Evolutionary conservation across 2,888 invertebrate species (phyloP).

Genomic region (Drosophila planitibia): DNA sequence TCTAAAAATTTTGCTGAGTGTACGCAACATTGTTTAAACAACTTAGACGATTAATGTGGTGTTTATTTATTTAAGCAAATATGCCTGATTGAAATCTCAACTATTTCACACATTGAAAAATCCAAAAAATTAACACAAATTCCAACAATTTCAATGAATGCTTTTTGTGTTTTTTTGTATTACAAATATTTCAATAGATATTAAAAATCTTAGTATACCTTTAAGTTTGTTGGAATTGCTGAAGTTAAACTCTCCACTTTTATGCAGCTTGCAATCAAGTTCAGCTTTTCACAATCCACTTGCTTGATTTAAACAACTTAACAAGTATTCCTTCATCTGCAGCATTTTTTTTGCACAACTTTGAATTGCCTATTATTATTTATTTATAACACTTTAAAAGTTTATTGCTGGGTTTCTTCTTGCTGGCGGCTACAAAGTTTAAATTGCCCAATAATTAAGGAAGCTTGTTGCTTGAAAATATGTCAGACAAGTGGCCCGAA

Average conservation of each 20-base stretch:
- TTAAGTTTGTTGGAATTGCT: neutral
- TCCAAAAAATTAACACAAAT: constrained; percentile 9
- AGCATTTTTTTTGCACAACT: constrained; percentile 10
- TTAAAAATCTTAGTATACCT: neutral
- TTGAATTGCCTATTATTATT: constrained; percentile 1
- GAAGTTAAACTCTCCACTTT: neutral
- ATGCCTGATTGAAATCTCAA: constrained; percentile 38
- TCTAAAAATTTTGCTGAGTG: neutral
- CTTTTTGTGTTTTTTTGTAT: neutral
- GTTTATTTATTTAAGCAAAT: constrained; percentile 47
- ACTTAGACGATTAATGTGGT: neutral
- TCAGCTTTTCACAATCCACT: constrained; percentile 22
- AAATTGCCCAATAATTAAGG: constrained; percentile 48
- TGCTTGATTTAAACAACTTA: constrained; percentile 57
- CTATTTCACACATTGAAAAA: constrained; percentile 19
- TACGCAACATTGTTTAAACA: constrained; percentile 21
- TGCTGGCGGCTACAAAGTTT: constrained; percentile 36
- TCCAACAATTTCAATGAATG: constrained; percentile 17
- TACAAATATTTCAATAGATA: neutral
- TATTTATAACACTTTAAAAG: neutral
- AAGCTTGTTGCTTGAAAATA: constrained; percentile 25
- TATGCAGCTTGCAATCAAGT: neutral
- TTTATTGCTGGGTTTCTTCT: neutral
- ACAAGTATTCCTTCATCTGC: constrained; percentile 55
- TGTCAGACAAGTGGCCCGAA: constrained; percentile 16